Evolutionary conservation across 2,113 vertebrate genomes (phyloP), one percentile per base, ranked within the genome.

Genomic region (Aspiorhynchus laticeps): DNA sequence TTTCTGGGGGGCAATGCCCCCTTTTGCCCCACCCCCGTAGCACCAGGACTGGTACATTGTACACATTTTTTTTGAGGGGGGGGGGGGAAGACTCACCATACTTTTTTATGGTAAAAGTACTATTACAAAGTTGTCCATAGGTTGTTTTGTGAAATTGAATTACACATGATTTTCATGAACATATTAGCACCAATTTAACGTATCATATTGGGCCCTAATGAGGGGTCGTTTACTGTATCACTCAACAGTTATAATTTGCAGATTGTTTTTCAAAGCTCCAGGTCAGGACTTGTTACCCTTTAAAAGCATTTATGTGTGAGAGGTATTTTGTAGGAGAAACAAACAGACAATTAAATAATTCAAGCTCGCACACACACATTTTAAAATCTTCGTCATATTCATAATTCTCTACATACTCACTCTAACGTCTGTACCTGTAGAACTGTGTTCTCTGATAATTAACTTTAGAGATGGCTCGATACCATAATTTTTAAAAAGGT

Each of bases 371-470:
- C 53, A 24, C 19, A 59, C 21, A 0, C 26, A 36, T 6, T 36
- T 19, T 7, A 31, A 36, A 71, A 21, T 10, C 17, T 3, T 36
- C 63, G 6, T 5, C 26, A 28, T 65, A 65, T 28, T 15, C 3
- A 19, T 71, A 71, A 71, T 36, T 19, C 17, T 67, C 43, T 12
- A 14, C 46, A 4, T 14, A 48, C 2, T 41, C 33, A 24, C 0
- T 0, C 31, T 41, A 28, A 51, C 61, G 67, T 46, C 28, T 67
- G 19, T 63, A 78, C 11, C 33, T 2, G 11, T 28, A 46, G 38
- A 53, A 31, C 3, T 33, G 46, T 31, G 67, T 77, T 48, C 65
- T 41, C 65, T 56, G 5, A 51, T 80, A 63, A 88, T 80, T 84
- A 73, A 88, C 53, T 85, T 87, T n/a, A n/a, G n/a, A n/a, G n/a